A percentile compares a stretch with the other conserved stretches of the same genome.
phyloP scores from a whole-genome alignment of 2,113 vertebrate species.

The Eupsittula cactorum region DNA sequence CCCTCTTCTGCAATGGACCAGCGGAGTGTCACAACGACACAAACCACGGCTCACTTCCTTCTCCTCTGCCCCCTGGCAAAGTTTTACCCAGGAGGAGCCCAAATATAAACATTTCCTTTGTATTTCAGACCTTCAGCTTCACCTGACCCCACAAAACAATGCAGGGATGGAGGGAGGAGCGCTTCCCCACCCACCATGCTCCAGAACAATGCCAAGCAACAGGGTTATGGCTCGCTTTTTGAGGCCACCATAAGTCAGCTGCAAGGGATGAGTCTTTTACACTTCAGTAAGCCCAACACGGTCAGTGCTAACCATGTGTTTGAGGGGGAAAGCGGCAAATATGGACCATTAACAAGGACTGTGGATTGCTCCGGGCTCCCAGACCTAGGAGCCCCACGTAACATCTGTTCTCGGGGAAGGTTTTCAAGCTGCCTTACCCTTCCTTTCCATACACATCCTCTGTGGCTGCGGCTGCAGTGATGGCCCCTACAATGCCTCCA shows the following conservation, averaged over 20 bases:
- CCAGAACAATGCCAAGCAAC: neutral
- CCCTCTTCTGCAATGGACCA: neutral
- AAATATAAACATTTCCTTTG: neutral
- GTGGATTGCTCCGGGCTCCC: neutral
- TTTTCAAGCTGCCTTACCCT: conserved; percentile 77
- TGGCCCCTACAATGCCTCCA: conserved; percentile 87
- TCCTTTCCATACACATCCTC: conserved; percentile 76
- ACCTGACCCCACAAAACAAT: neutral
- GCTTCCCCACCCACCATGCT: neutral
- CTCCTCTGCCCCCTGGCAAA: neutral
- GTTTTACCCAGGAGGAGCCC: neutral
- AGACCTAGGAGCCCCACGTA: neutral
- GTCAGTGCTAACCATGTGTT: neutral
- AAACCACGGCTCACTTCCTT: neutral
- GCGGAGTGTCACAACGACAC: neutral
- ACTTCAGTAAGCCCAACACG: neutral
- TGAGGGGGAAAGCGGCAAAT: neutral
- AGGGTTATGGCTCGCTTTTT: neutral
- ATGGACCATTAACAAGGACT: neutral
- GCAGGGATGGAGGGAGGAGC: neutral
- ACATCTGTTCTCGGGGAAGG: neutral
- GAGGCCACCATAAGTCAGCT: neutral
- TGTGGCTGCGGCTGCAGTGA: conserved; percentile 83
- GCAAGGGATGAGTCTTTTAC: neutral
- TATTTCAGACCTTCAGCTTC: neutral